phyloP scores from a whole-genome alignment of 2,888 invertebrate genomes.

The Lasioglossum pauxillum region DNA sequence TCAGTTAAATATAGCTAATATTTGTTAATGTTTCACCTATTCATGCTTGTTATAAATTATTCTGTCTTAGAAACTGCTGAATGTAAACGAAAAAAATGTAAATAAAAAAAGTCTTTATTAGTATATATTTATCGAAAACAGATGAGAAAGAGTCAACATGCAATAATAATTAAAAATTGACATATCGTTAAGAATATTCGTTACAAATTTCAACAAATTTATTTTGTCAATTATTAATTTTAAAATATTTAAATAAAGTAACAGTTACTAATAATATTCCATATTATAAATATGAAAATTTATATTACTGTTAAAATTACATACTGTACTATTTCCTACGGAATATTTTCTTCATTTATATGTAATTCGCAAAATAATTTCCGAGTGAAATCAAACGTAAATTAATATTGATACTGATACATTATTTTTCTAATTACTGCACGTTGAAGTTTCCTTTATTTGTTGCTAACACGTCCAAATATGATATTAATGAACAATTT shows the following conservation, averaged over 20 bases:
- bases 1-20: not conserved
- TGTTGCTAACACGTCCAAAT: not conserved
- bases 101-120: no score
- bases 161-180: no score
- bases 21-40: no score
- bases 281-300: not conserved
- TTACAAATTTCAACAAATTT: no score
- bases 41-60: no score
- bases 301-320: not conserved
- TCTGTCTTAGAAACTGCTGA: no score
- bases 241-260: no score
- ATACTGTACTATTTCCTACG: not conserved
- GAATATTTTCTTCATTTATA: not conserved
- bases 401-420: not conserved
- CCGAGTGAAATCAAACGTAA: not conserved
- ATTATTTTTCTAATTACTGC: not conserved
- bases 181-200: no score
- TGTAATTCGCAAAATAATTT: not conserved
- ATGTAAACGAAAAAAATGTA: no score
- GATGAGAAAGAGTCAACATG: no score
- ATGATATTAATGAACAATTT: not conserved
- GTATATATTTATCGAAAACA: no score
- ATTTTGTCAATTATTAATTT: not conserved
- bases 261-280: no score
- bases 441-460: not conserved